Conservation (phyloP, 2,888 invertebrate genomes). For the Tyria jacobaeae region DNA sequence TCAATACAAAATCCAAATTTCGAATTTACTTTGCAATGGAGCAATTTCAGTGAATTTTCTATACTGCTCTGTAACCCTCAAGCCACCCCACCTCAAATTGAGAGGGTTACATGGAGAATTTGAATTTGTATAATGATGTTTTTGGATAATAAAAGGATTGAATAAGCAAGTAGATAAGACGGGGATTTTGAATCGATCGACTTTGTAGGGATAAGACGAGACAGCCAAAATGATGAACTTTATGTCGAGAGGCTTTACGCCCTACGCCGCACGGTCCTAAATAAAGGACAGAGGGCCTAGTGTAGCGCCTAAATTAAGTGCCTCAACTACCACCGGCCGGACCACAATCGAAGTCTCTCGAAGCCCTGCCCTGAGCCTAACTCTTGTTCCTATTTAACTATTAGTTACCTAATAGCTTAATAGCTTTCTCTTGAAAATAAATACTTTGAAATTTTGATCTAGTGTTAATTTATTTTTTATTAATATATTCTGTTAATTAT, state of each 20-base stretch:
- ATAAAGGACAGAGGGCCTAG: too few relatives aligned
- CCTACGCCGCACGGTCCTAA: too few relatives aligned
- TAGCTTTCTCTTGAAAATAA: too few relatives aligned
- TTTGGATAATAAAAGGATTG: conserved; percentile 61
- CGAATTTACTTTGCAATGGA: conserved; percentile 40
- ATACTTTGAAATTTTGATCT: too few relatives aligned
- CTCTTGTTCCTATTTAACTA: too few relatives aligned
- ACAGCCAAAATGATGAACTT: conserved; percentile 5
- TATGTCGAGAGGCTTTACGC: neutral
- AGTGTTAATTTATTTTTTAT: too few relatives aligned
- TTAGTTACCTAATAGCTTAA: too few relatives aligned
- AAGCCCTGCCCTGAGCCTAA: too few relatives aligned
- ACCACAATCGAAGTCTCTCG: too few relatives aligned
- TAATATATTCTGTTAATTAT: too few relatives aligned
- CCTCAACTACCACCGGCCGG: too few relatives aligned
- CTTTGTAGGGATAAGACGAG: neutral
- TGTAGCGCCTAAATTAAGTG: too few relatives aligned
- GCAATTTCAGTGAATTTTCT: conserved; percentile 41
- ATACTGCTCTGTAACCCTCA: conserved; percentile 29
- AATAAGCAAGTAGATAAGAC: conserved; percentile 53
- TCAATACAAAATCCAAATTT: conserved; percentile 21
- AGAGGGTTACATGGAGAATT: conserved; percentile 52
- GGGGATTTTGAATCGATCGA: conserved; percentile 46
- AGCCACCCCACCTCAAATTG: conserved; percentile 47
- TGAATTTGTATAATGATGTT: conserved; percentile 61